Conservation (phyloP, 1,140 invertebrate genomes). For the Phthorimaea operculella region DNA sequence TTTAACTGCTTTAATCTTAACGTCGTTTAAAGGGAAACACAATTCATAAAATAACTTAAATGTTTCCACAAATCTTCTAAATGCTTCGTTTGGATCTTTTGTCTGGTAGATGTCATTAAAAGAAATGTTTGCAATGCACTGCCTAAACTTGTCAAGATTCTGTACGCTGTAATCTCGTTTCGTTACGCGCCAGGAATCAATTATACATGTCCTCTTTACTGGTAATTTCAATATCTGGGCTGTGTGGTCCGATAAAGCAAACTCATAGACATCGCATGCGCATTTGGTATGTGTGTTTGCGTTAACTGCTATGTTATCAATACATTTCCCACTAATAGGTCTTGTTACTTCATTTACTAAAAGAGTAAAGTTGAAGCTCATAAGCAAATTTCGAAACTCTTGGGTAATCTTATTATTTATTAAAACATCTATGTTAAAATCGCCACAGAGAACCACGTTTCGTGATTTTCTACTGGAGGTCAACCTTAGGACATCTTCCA, state of each 20-base stretch:
- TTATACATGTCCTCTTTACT: background rate
- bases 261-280: background rate
- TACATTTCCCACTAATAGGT: conserved; percentile 7
- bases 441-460: conserved; percentile 7
- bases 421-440: conserved; percentile 9
- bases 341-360: conserved; percentile 4
- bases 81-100: conserved; percentile 7
- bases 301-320: conserved; percentile 7
- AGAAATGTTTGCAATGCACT: background rate
- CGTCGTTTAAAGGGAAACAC: conserved; percentile 5
- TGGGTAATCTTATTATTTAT: background rate
- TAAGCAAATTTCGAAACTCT: conserved; percentile 1
- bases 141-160: conserved; percentile 5
- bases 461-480: background rate
- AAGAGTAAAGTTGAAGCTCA: conserved; percentile 3
- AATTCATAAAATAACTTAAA: conserved; percentile 11
- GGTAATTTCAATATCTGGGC: conserved; percentile 7
- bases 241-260: conserved; percentile 5
- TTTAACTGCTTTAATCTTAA: background rate
- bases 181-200: background rate
- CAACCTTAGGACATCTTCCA: background rate
- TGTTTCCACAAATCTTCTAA: background rate
- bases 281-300: background rate
- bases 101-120: conserved; percentile 7
- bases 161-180: conserved; percentile 4